These are phyloP conservation scores for Aethes cnicana DNA, from an alignment of 2,888 invertebrate species.

Conservation along the genomic window DNA sequence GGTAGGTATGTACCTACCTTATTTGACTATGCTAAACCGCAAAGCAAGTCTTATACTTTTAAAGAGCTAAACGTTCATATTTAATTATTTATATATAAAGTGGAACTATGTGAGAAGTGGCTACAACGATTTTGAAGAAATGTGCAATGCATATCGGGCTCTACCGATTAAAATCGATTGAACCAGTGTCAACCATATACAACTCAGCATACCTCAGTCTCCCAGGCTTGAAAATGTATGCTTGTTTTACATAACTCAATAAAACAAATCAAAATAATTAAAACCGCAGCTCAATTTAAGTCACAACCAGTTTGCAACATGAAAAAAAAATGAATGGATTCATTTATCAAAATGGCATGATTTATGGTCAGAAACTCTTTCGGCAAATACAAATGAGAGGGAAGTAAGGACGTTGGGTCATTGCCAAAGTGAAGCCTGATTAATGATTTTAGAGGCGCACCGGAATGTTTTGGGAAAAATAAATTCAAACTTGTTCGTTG, in stretches of 20 bases:
- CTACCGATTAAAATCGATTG: no score
- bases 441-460: conserved; percentile 74
- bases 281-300: background rate
- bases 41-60: no score
- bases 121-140: no score
- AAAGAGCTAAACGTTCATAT: no score
- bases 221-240: background rate
- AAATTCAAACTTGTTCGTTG: conserved; percentile 56
- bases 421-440: conserved; percentile 78
- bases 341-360: conserved; percentile 76
- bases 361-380: conserved; percentile 76
- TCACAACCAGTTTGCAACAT: conserved; percentile 45
- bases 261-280: no score
- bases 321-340: conserved; percentile 68
- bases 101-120: no score
- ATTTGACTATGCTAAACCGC: no score
- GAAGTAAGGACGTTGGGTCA: conserved; percentile 75
- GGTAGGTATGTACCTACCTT: no score
- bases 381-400: conserved; percentile 78
- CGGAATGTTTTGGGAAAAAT: conserved; percentile 65
- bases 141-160: no score
- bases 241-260: conserved; percentile 3
- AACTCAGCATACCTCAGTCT: no score
- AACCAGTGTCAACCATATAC: no score
- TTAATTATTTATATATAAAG: no score